Base-by-base conservation (phyloP, 2,888 invertebrate genomes). In the Nesidiocoris tenuis region DNA sequence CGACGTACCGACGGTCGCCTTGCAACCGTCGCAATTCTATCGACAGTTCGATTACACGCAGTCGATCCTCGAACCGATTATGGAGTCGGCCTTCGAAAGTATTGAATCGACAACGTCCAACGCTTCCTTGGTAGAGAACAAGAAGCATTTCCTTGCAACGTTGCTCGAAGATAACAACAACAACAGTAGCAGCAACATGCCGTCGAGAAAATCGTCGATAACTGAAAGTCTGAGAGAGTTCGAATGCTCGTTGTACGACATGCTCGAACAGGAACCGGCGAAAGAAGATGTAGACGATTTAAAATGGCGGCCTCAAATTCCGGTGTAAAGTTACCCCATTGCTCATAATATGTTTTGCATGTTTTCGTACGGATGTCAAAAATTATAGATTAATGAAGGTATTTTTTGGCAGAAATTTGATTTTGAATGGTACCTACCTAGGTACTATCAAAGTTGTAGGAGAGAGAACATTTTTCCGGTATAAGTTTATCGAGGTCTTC, bases 161-260 rank as follows among this genome's bases (percentile, higher is more conserved):
- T 59, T 67, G 2, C 39, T 75, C 17, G 67, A 59, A 19, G 75
- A 66, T 1, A 61, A 59, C 21, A 75, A 75, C 75, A 63, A 54
- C 54, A 63, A 23, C 55, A 18, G 18, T 1, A n/a, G 2, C 2
- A 56, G 19, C 24, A 67, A 39, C 22, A 1, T 67, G 25, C 65
- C 63, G 17, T 77, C 77, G 17, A 76, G 78, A 22, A 68, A 74
- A 25, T 77, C 78, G 5, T 78, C 78, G n/a, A 78, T 78, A n/a
- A 78, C 78, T 9, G 78, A 78, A 39, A 77, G 76, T 16, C 67
- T 78, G 25, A 63, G 72, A 17, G 78, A 78, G 65, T 78, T 78
- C 63, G 78, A 77, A 7, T 70, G 66, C n/a, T 78, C 78, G 3
- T 75, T 78, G 9, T 74, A 77, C 54, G 78, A 78, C 16, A 78